phyloP scores from a whole-genome alignment of 1,140 invertebrate species.

The Helicorthomorpha holstii region DNA sequence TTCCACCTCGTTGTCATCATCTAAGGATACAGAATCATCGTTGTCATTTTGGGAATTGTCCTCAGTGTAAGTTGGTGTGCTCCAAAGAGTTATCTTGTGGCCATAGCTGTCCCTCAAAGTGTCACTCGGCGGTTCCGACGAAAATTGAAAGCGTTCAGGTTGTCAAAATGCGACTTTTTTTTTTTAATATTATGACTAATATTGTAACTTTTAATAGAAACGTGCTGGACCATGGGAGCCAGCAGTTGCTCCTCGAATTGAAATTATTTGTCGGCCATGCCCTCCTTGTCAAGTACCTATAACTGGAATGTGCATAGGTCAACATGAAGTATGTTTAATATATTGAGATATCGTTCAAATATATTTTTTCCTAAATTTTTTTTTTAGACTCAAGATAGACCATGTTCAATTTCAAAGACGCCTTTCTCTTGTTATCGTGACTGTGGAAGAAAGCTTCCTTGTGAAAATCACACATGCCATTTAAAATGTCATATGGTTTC shows the following conservation, averaged over 20 bases:
- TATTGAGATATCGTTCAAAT: no score
- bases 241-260: slow-evolving; percentile 28
- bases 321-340: slow-evolving; percentile 41
- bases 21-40: neutral
- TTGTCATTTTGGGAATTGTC: slow-evolving; percentile 34
- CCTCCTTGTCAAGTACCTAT: slow-evolving; percentile 44
- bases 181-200: neutral
- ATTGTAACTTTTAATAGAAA: slow-evolving; percentile 18
- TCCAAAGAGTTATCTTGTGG: slow-evolving; percentile 43
- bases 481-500: slow-evolving; percentile 49
- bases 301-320: slow-evolving; percentile 55
- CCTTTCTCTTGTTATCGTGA: slow-evolving; percentile 50
- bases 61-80: slow-evolving; percentile 60
- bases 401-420: slow-evolving; percentile 52
- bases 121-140: slow-evolving; percentile 61
- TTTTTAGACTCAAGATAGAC: slow-evolving; percentile 37
- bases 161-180: slow-evolving; percentile 2
- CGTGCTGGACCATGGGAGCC: slow-evolving; percentile 58
- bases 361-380: slow-evolving; percentile 6
- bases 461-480: slow-evolving; percentile 62
- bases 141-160: slow-evolving; percentile 31
- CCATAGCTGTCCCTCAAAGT: slow-evolving; percentile 53
- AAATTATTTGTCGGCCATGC: slow-evolving; percentile 39
- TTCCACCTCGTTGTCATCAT: neutral
- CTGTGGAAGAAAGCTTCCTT: slow-evolving; percentile 48